phyloP scores from a whole-genome alignment of 1,140 invertebrate species.

The Zaprionus taronus region DNA sequence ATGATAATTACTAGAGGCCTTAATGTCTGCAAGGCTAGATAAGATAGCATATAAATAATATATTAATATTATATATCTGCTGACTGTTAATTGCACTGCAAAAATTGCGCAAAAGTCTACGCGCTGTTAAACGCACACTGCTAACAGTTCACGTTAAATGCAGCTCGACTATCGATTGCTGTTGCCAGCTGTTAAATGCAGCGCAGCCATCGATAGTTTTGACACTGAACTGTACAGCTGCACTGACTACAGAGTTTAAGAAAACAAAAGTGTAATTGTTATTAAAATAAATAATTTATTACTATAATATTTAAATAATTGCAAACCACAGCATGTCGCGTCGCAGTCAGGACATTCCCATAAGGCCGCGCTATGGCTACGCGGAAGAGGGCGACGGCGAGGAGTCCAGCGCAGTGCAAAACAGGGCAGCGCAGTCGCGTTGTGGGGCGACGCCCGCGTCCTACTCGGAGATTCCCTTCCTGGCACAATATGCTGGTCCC shows the following conservation, averaged over 20 bases:
- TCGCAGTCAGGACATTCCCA: conserved; percentile 78
- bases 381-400: conserved; percentile 40
- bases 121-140: neutral
- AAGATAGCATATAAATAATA: neutral
- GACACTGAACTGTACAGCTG: conserved; percentile 28
- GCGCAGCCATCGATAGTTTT: neutral
- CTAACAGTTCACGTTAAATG: neutral
- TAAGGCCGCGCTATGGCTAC: conserved; percentile 76
- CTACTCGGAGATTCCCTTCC: conserved; percentile 93
- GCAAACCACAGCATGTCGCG: conserved; percentile 48
- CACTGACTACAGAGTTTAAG: neutral
- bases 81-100: neutral
- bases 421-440: conserved; percentile 9
- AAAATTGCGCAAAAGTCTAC: neutral
- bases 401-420: conserved; percentile 10
- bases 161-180: neutral
- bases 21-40: neutral
- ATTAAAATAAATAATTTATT: neutral
- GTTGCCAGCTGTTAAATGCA: neutral
- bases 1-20: neutral
- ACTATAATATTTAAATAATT: neutral
- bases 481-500: conserved; percentile 87
- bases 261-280: neutral
- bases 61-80: neutral
- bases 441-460: conserved; percentile 86